Conservation (phyloP, 2,888 invertebrate genomes). For the Acleris emargana region DNA sequence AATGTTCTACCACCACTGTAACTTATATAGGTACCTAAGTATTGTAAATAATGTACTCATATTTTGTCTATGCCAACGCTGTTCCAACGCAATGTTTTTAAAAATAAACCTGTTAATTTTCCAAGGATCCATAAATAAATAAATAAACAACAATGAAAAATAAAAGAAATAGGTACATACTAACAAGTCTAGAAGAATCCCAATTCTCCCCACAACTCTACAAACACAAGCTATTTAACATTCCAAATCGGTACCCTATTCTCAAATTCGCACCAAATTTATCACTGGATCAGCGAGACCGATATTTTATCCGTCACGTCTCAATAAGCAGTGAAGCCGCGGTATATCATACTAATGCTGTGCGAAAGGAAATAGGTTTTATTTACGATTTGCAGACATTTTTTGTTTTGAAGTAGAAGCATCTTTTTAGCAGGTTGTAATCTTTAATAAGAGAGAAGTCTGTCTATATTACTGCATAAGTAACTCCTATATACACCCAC, state of each 20-base stretch:
- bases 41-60: too few species aligned
- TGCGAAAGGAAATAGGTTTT: conserved; percentile 24
- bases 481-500: conserved; percentile 25
- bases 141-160: neutral
- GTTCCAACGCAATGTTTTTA: too few species aligned
- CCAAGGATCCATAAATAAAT: too few species aligned
- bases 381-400: conserved; percentile 19
- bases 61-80: too few species aligned
- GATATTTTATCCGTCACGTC: conserved; percentile 71
- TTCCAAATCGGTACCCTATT: conserved; percentile 45
- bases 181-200: neutral
- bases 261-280: conserved; percentile 65
- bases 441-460: too few species aligned
- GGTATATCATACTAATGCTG: conserved; percentile 55
- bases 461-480: too few species aligned
- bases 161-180: neutral
- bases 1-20: too few species aligned
- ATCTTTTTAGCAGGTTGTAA: too few species aligned
- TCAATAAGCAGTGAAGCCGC: conserved; percentile 59
- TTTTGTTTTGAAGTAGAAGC: conserved; percentile 9
- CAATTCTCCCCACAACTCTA: neutral
- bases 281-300: conserved; percentile 68
- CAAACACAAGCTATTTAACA: conserved; percentile 47
- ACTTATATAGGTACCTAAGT: too few species aligned
- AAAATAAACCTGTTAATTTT: too few species aligned